Evolutionary conservation across 92 coral and sea anemone species (phyloP).

Genomic region (Zoanthus sansibaricus): DNA sequence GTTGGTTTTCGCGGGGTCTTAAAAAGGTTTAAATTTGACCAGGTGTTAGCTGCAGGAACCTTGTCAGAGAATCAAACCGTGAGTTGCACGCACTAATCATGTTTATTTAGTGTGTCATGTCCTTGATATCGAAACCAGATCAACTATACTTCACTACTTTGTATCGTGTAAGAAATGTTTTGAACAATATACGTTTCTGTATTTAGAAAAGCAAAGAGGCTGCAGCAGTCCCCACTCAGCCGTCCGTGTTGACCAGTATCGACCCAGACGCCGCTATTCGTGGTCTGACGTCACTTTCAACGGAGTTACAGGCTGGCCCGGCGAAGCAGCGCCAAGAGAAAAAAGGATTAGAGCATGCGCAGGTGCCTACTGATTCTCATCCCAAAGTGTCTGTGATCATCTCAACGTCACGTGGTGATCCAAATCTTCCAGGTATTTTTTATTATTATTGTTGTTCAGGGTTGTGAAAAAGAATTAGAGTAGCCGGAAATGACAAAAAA

Average conservation of each 20-base stretch:
- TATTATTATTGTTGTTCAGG: background rate
- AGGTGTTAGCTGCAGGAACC: no score
- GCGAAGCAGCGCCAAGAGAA: slow-evolving; percentile 23
- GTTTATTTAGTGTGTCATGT: no score
- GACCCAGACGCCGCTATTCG: slow-evolving; percentile 52
- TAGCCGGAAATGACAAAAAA: no score
- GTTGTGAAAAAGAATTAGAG: no score
- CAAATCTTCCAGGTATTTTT: slow-evolving; percentile 42
- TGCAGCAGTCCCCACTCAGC: slow-evolving; percentile 42
- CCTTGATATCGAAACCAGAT: no score
- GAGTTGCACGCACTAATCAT: no score
- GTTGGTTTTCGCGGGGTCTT: no score
- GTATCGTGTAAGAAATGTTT: no score
- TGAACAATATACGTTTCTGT: background rate
- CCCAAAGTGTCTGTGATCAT: slow-evolving; percentile 74
- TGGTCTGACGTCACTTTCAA: slow-evolving; percentile 42
- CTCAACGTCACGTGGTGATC: slow-evolving; percentile 59
- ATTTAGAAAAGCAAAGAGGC: slow-evolving; percentile 62
- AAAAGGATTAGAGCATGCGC: slow-evolving; percentile 31
- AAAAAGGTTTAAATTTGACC: no score
- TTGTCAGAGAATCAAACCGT: no score
- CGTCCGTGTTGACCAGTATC: slow-evolving; percentile 41
- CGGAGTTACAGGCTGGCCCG: slow-evolving; percentile 4
- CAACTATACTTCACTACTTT: no score
- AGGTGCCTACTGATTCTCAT: slow-evolving; percentile 45